phyloP scores from a whole-genome alignment of 1,140 invertebrate genomes.

The Augochlora pura region DNA sequence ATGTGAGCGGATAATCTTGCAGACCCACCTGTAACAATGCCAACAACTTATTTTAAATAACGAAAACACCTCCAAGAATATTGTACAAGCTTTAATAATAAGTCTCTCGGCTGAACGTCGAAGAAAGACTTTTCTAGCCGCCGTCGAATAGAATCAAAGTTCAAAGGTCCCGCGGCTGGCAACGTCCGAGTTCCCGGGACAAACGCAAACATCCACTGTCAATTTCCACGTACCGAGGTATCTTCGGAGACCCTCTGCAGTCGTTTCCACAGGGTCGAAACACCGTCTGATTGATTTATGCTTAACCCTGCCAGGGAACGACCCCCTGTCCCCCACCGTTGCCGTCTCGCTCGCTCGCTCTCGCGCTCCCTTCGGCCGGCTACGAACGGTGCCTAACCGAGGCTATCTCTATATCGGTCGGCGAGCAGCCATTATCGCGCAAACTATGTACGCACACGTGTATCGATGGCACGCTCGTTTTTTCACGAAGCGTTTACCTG shows the following conservation, averaged over 20 bases:
- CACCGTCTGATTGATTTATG: slow-evolving; percentile 57
- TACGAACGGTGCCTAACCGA: slow-evolving; percentile 22
- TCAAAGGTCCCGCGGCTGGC: no score
- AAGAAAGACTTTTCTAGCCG: no score
- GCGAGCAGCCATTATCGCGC: slow-evolving; percentile 66
- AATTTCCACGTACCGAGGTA: background rate
- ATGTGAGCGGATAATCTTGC: no score
- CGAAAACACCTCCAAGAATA: no score
- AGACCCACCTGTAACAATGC: no score
- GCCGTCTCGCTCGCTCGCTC: background rate
- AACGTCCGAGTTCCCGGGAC: no score
- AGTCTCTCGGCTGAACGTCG: no score
- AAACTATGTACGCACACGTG: slow-evolving; percentile 61
- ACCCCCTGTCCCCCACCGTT: slow-evolving; percentile 29
- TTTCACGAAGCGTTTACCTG: slow-evolving; percentile 8
- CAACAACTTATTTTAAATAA: no score
- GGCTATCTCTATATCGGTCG: slow-evolving; percentile 64
- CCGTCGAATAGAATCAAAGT: no score
- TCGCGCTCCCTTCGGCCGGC: slow-evolving; percentile 5
- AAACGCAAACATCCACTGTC: background rate
- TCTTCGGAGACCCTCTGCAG: background rate
- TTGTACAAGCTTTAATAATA: no score
- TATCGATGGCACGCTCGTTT: slow-evolving; percentile 50
- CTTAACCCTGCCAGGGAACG: slow-evolving; percentile 51
- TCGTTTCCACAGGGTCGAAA: slow-evolving; percentile 34